A percentile compares a stretch with the other conserved stretches of the same genome.
Evolutionary conservation across 2,888 invertebrate genomes (phyloP).

Genomic region (Pollenia labialis): DNA sequence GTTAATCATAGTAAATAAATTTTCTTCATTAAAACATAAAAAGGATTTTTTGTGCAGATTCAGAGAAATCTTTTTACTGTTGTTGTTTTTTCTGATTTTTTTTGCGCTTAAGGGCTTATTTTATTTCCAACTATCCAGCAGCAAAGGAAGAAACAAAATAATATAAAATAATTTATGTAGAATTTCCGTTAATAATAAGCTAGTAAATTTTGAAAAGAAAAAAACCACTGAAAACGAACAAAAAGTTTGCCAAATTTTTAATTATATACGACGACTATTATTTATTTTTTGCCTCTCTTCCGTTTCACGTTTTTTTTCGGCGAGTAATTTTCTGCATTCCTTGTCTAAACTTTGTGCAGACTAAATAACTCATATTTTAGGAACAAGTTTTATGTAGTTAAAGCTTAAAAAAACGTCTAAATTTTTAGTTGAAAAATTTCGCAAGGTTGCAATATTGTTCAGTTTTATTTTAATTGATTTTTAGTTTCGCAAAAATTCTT

Average conservation of each 20-base stretch:
- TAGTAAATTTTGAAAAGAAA: slow-evolving; percentile 55
- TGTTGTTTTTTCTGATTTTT: neutral
- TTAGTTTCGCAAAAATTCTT: slow-evolving; percentile 57
- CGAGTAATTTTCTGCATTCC: slow-evolving; percentile 50
- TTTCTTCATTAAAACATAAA: slow-evolving; percentile 3
- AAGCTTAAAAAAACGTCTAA: slow-evolving; percentile 33
- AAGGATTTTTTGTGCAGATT: neutral
- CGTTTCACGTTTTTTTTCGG: slow-evolving; percentile 29
- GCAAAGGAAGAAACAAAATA: slow-evolving; percentile 16
- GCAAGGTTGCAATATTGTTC: slow-evolving; percentile 56
- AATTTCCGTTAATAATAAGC: slow-evolving; percentile 68
- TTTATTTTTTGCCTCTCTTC: slow-evolving; percentile 43
- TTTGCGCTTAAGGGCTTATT: neutral
- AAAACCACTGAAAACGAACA: slow-evolving; percentile 42
- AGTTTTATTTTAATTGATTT: slow-evolving; percentile 65
- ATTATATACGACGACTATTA: slow-evolving; percentile 69
- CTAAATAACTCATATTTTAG: slow-evolving; percentile 67
- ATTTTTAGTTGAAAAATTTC: slow-evolving; percentile 46
- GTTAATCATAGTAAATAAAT: neutral
- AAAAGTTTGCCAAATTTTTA: slow-evolving; percentile 72
- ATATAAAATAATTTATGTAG: slow-evolving; percentile 63
- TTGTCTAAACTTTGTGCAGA: slow-evolving; percentile 67
- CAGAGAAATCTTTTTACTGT: neutral
- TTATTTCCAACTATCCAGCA: neutral
- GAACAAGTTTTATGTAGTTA: slow-evolving; percentile 36